A percentile compares a stretch with the other conserved stretches of the same genome.
Conservation (phyloP, 1,140 invertebrate species). For the Euschistus heros region DNA sequence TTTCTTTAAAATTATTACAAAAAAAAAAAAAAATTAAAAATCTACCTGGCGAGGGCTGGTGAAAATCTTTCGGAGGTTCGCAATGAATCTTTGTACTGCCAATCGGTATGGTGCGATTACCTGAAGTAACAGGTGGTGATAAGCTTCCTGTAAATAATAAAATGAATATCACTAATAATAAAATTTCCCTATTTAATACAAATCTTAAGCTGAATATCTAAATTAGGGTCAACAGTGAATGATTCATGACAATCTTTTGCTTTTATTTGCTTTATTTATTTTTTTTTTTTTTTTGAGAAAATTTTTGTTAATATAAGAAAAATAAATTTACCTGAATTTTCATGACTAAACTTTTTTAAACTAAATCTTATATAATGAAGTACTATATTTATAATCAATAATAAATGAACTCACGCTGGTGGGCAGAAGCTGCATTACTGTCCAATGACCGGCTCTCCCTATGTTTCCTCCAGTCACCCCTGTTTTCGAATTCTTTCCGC, state of each 20-base stretch:
- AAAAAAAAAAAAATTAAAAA: background rate
- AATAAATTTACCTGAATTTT: no score
- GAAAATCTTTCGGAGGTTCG: slow-evolving; percentile 43
- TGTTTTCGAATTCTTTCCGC: slow-evolving; percentile 60
- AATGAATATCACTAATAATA: no score
- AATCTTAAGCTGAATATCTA: no score
- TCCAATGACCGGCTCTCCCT: slow-evolving; percentile 39
- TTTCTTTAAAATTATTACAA: background rate
- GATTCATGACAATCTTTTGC: no score
- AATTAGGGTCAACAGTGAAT: no score
- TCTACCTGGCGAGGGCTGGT: slow-evolving; percentile 35
- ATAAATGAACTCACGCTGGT: background rate
- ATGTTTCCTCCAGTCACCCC: slow-evolving; percentile 33
- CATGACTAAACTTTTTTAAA: no score
- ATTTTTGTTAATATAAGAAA: no score
- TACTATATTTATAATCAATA: slow-evolving; percentile 12
- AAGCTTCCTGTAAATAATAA: slow-evolving; percentile 6
- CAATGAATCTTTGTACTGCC: slow-evolving; percentile 65
- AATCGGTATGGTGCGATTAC: slow-evolving; percentile 61
- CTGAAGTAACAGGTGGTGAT: slow-evolving; percentile 40
- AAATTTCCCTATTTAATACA: no score
- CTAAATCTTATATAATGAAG: no score
- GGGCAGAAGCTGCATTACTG: slow-evolving; percentile 26
- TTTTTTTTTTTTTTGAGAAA: no score
- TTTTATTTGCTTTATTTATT: no score